These are phyloP conservation scores for Sebastes iracundus DNA, from an alignment of 2,797 vertebrate genomes.

Conservation along the genomic window DNA sequence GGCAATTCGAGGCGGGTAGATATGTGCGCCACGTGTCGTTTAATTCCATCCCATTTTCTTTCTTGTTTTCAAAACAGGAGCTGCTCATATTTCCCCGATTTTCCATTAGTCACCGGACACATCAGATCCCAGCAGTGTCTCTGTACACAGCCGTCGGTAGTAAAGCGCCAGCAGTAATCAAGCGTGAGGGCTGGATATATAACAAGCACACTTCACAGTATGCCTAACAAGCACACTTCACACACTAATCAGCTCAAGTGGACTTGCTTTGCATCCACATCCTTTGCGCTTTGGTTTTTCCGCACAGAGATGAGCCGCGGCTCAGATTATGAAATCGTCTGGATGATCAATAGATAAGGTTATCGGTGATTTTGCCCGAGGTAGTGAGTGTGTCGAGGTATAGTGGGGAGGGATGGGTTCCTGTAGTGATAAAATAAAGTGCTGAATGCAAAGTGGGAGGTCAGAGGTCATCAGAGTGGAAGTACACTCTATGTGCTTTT, in stretches of 20 bases:
- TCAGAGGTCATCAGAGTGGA: constrained; percentile 1
- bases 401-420: neutral
- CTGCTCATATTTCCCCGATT: constrained; percentile 17
- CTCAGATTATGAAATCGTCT: constrained; percentile 49
- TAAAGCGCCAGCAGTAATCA: constrained; percentile 65
- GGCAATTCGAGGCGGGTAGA: neutral
- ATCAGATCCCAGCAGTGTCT: constrained; percentile 51
- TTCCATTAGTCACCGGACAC: constrained; percentile 52
- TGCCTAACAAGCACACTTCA: constrained; percentile 74
- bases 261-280: constrained; percentile 55
- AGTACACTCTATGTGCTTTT: constrained; percentile 34
- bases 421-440: constrained; percentile 21
- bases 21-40: neutral
- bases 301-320: neutral
- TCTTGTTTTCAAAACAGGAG: constrained; percentile 46
- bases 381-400: neutral
- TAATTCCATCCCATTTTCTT: neutral
- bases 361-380: constrained; percentile 15
- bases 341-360: constrained; percentile 40
- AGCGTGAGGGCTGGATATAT: constrained; percentile 65
- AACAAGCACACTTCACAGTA: constrained; percentile 73
- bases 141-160: constrained; percentile 40
- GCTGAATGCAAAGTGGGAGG: constrained; percentile 13
- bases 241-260: constrained; percentile 75
- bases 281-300: constrained; percentile 23